phyloP scores from a whole-genome alignment of 2,888 invertebrate species.

The Ephialtes manifestator region DNA sequence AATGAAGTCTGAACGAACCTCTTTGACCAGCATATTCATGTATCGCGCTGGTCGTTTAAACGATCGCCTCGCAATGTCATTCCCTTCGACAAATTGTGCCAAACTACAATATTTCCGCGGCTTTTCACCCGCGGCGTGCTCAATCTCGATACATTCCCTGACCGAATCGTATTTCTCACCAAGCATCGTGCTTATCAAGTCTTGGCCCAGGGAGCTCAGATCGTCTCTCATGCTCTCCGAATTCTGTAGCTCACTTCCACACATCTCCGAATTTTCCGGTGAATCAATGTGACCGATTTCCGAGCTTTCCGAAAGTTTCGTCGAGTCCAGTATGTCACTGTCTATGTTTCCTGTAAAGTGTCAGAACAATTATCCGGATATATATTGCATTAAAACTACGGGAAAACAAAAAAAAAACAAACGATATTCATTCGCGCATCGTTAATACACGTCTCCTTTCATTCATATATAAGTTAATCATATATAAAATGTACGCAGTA shows the following conservation, averaged over 20 bases:
- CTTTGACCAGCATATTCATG: conserved; percentile 71
- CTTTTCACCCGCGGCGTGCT: conserved; percentile 84
- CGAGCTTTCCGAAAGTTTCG: conserved; percentile 79
- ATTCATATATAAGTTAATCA: no score
- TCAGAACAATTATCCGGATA: conserved; percentile 78
- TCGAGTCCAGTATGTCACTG: conserved; percentile 83
- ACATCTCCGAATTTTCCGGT: conserved; percentile 92
- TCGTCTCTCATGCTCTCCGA: conserved; percentile 94
- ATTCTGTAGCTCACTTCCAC: conserved; percentile 90
- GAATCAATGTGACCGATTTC: conserved; percentile 93
- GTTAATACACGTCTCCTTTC: no score
- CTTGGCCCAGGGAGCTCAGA: conserved; percentile 91
- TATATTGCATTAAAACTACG: conserved; percentile 54
- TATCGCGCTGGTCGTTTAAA: conserved; percentile 87
- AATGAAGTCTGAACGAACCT: conserved; percentile 66
- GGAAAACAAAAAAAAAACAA: neutral
- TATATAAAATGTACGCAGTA: no score
- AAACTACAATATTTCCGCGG: conserved; percentile 92
- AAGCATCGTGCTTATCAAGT: conserved; percentile 90
- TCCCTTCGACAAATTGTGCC: conserved; percentile 94
- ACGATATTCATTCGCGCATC: neutral
- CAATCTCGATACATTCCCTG: conserved; percentile 87
- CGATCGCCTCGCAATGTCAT: conserved; percentile 93
- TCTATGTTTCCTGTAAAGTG: conserved; percentile 81
- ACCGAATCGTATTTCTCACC: conserved; percentile 89